phyloP scores from a whole-genome alignment of 2,113 vertebrate genomes.

The Calyptommatus sinebrachiatus region DNA sequence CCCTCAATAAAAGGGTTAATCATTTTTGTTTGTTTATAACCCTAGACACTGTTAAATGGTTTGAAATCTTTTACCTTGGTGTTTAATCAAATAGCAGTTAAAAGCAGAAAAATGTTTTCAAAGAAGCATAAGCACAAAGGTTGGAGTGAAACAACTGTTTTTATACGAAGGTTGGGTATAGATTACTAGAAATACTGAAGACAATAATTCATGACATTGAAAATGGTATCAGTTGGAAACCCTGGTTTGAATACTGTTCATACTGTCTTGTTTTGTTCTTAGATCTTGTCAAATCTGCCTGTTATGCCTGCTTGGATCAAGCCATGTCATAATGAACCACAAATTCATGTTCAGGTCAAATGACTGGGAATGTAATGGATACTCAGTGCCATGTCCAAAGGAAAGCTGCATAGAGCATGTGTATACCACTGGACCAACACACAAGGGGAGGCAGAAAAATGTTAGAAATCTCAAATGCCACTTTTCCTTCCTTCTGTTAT shows the following conservation, averaged over 20 bases:
- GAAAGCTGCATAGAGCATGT: constrained; percentile 51
- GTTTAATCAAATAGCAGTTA: not conserved
- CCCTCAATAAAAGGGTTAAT: not conserved
- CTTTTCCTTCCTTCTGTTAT: constrained; percentile 46
- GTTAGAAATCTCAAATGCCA: constrained; percentile 36
- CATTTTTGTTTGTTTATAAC: not conserved
- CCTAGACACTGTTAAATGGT: not conserved
- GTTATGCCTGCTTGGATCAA: constrained; percentile 47
- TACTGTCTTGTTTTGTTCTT: constrained; percentile 53
- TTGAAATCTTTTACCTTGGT: not conserved
- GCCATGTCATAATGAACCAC: constrained; percentile 48
- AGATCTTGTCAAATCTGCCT: constrained; percentile 40
- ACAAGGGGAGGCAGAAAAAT: constrained; percentile 26
- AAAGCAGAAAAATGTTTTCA: not conserved
- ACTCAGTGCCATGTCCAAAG: constrained; percentile 35
- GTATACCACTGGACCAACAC: constrained; percentile 28
- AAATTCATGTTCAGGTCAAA: constrained; percentile 47
- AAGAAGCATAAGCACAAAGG: constrained; percentile 15
- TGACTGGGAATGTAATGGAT: constrained; percentile 33
- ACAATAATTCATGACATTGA: constrained; percentile 40
- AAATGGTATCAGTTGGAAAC: constrained; percentile 51
- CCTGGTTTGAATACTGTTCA: constrained; percentile 30
- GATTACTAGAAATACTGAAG: constrained; percentile 32
- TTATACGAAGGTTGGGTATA: constrained; percentile 12
- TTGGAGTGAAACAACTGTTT: constrained; percentile 17